Evolutionary conservation across 2,113 vertebrate genomes (phyloP).

Genomic region (Callopanchax toddi): DNA sequence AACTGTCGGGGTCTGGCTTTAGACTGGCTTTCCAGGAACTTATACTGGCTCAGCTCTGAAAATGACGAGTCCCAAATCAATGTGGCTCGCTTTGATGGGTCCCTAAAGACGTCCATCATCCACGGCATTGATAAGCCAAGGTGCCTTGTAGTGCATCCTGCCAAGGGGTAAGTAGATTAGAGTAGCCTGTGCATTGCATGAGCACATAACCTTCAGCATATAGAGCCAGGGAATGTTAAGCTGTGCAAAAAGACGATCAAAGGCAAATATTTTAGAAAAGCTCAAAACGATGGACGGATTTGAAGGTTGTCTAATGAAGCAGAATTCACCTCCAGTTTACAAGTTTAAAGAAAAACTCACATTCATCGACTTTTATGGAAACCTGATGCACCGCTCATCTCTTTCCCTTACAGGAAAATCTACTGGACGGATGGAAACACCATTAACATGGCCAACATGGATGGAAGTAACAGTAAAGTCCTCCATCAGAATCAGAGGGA

Average conservation of each 20-base stretch:
- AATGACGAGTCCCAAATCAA: slow-evolving; percentile 99
- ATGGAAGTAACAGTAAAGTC: slow-evolving; percentile 97
- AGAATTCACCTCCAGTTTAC: slow-evolving; percentile 7
- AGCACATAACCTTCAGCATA: slow-evolving; percentile 33
- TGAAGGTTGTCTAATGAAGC: slow-evolving; percentile 1
- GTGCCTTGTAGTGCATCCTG: slow-evolving; percentile 93
- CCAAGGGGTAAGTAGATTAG: slow-evolving; percentile 90
- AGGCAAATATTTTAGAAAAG: background rate
- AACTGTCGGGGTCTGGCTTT: slow-evolving; percentile 94
- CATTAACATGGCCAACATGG: slow-evolving; percentile 98
- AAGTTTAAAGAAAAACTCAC: background rate
- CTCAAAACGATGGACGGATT: background rate
- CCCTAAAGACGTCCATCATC: slow-evolving; percentile 97
- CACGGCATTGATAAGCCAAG: slow-evolving; percentile 97
- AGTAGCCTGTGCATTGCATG: slow-evolving; percentile 40
- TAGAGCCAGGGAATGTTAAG: slow-evolving; percentile 10
- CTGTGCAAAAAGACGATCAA: slow-evolving; percentile 14
- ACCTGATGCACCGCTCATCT: background rate
- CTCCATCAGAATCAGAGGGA: slow-evolving; percentile 96
- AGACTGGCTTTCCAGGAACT: slow-evolving; percentile 97
- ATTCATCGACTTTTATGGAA: slow-evolving; percentile 21
- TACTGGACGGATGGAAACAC: slow-evolving; percentile 98
- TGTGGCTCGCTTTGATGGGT: slow-evolving; percentile 94
- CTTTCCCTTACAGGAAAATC: slow-evolving; percentile 83
- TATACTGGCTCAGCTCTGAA: slow-evolving; percentile 99